Base-by-base conservation (phyloP, 2,888 invertebrate genomes). In the Ephialtes manifestator region DNA sequence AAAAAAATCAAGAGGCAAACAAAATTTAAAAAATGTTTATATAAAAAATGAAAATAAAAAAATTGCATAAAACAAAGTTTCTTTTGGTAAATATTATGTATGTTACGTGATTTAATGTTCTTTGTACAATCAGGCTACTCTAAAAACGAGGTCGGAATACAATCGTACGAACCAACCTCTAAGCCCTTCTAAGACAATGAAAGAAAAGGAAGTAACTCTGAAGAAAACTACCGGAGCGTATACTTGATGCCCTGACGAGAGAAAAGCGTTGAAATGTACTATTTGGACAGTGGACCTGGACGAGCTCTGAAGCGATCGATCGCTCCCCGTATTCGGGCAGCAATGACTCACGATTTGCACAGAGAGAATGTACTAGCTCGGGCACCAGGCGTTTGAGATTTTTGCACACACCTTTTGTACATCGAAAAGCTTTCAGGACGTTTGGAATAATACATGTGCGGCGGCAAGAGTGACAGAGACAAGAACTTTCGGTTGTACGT, bases 341-440 rank as follows among this genome's bases (percentile, higher is more conserved):
- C 88, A 89, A 90, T 90, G 90, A 91, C 86, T 92, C 89, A 90
- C 88, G 89, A 90, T 90, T 92, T 88, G 88, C 88, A 43, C 51
- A 76, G 76, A 76, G 76, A 51, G 63, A 65, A 63, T 65, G 48
- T 51, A 75, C 75, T 31, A 48, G 28, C 18, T 65, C 35, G 65
- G 39, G 65, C 65, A 55, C 24, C 53, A 43, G 84, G 84, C 88
- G 86, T 90, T 86, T 74, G 76, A 90, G 87, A 89, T 90, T 84
- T 86, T 83, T 80, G 55, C 88, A 60, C 83, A 87, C 89, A 89
- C 89, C 79, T 91, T 88, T 88, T 90, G 87, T 90, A 92, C 92
- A 92, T 86, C 90, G 92, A 92, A 92, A 92, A 92, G 92, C 92
- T 92, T 92, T 92, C 90, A 92, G 90, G 87, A 88, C 75, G 86